Base-by-base conservation (phyloP, 2,113 vertebrate species). In the Phasianus colchicus region DNA sequence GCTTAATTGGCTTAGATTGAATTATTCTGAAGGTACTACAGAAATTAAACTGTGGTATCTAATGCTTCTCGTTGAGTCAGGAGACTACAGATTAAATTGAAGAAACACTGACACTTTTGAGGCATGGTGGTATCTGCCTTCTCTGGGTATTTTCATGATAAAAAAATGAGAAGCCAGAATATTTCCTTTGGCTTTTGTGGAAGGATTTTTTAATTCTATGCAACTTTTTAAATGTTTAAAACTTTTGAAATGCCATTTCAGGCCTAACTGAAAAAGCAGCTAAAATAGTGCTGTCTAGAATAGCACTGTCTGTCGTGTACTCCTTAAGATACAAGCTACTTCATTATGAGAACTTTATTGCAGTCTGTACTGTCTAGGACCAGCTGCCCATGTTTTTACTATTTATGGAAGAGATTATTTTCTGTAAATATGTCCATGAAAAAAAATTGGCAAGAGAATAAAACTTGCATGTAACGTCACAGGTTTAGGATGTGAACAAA, bases 391-490 rank as follows among this genome's bases (percentile, higher is more conserved):
- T 83, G 38, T 85, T 95, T 96, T 96, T 95, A 93, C 90, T 93
- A 76, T 96, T 95, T 91, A 94, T 94, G 94, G 95, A 92, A 96
- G 86, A 96, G 88, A 83, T 90, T 79, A 90, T 88, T 97, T 95
- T 95, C 88, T 86, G 76, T 97, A 96, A 96, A 89, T 91, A 95
- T 14, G 71, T 95, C 81, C 58, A 67, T 57, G 82, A 92, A 72
- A 50, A 78, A 96, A 82, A 85, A 89, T 80, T 96, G 95, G 86
- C 95, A 93, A 86, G 94, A 89, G 78, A 89, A 88, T 70, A 95
- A 92, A 89, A 96, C 88, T 86, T 88, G 74, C 34, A 42, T 88
- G 80, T 79, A 88, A 96, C 2, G 76, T 95, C 90, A 69, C 54
- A 65, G 93, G 91, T 96, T 78, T 95, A 79, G 74, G 50, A 79